Conservation (phyloP, 2,113 vertebrate species). For the Marmota monax region DNA sequence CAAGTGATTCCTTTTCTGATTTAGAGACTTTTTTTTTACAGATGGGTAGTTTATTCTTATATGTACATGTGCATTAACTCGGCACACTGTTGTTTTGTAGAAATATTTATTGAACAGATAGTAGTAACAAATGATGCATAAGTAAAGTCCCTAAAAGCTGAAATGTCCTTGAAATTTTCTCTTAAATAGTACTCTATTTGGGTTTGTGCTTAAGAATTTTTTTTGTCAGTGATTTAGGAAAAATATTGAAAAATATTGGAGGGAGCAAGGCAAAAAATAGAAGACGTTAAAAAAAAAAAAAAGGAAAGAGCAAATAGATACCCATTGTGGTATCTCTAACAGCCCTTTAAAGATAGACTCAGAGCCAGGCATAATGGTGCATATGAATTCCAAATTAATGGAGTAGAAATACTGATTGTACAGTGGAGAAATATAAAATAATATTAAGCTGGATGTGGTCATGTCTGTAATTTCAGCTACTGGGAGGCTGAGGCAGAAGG, state of each 20-base stretch:
- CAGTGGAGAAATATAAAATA: too few species aligned
- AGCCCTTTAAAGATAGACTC: neutral
- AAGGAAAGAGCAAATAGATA: too few species aligned
- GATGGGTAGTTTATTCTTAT: neutral
- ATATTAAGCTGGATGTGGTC: too few species aligned
- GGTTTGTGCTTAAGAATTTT: slow-evolving; percentile 8
- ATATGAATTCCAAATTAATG: slow-evolving; percentile 39
- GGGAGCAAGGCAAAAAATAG: too few species aligned
- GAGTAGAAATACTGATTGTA: too few species aligned
- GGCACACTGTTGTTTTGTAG: slow-evolving; percentile 23
- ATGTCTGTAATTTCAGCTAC: too few species aligned
- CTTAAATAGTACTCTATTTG: slow-evolving; percentile 17
- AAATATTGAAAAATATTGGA: neutral
- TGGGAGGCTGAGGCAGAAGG: too few species aligned
- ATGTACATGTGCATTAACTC: neutral
- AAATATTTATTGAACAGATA: slow-evolving; percentile 38
- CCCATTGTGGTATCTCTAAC: too few species aligned
- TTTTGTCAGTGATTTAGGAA: slow-evolving; percentile 42
- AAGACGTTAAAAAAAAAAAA: too few species aligned
- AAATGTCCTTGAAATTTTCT: neutral
- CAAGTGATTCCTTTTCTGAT: slow-evolving; percentile 40
- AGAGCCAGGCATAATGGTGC: too few species aligned
- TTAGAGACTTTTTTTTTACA: neutral
- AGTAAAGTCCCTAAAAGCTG: slow-evolving; percentile 43
- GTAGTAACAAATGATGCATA: slow-evolving; percentile 14